Base-by-base conservation (phyloP, 2,797 vertebrate genomes). In the Erithacus rubecula region DNA sequence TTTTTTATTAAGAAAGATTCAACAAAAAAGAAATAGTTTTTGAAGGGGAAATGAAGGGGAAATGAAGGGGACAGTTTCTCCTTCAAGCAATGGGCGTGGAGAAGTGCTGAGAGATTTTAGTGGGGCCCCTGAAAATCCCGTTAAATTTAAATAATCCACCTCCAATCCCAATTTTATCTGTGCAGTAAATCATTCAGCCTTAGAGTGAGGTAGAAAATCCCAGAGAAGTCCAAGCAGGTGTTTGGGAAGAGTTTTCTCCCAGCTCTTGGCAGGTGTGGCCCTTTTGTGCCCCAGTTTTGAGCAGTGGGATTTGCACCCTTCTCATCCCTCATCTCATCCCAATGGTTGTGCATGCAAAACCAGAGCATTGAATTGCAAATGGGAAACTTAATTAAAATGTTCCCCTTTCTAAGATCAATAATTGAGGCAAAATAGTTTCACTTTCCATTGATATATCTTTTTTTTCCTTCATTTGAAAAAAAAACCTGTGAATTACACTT, bases 401-500 rank as follows among this genome's bases (percentile, higher is more conserved):
- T 80, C 22, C 15, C 47, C 64, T 70, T 70, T 15, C 58, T 53
- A 26, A 64, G n/a, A 93, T 87, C 82, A 77, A 91, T 94, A 93
- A 87, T 70, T 5, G 5, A 46, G 49, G 58, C 39, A 87, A 93
- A 92, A 60, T 36, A 47, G 49, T 77, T 93, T 67, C 56, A 18
- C 60, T 90, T 90, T 49, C 68, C 37, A 37, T 41, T 87, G 89
- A 81, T 86, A 65, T 44, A 85, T 89, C 83, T 87, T 46, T 0
- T 56, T 93, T 65, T 67, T 2, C 20, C 37, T 26, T 83, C 81
- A 23, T 87, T 90, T 80, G 78, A 96, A 90, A 71, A 36, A 80
- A 94, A 87, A 51, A n/a, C n/a, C 21, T 41, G 58, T 74, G 90
- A 80, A 75, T 90, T 95, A 36, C 36, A 58, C 65, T 90, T 93